These are phyloP conservation scores for Lophura swinhoii DNA, from an alignment of 2,797 vertebrate species.

Conservation along the genomic window DNA sequence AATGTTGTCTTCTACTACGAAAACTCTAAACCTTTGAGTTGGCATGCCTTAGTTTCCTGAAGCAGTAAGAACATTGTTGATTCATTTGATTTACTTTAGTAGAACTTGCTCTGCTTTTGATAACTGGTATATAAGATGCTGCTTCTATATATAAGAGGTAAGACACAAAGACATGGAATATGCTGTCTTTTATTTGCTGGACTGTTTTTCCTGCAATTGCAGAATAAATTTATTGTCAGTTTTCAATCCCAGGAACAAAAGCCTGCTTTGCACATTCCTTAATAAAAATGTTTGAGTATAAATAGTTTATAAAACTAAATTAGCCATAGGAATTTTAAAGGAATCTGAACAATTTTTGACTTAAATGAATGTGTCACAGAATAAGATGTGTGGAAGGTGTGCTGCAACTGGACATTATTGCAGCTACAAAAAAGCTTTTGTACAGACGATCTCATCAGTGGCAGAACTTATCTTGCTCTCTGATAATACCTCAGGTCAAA, in stretches of 20 bases:
- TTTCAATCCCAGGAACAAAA: background rate
- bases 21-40: background rate
- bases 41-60: background rate
- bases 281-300: slow-evolving; percentile 58
- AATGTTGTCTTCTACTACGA: background rate
- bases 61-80: background rate
- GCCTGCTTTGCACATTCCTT: slow-evolving; percentile 35
- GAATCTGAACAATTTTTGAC: background rate
- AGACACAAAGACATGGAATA: slow-evolving; percentile 18
- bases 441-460: background rate
- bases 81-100: background rate
- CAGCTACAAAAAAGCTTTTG: background rate
- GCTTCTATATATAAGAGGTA: slow-evolving; percentile 40
- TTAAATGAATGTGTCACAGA: background rate
- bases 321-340: slow-evolving; percentile 48
- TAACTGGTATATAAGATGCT: background rate
- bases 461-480: background rate
- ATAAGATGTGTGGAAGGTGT: background rate
- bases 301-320: slow-evolving; percentile 61
- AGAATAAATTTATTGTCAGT: background rate
- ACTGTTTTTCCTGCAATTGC: slow-evolving; percentile 18
- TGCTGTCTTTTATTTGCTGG: background rate
- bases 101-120: background rate
- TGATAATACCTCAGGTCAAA: slow-evolving; percentile 7
- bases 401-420: background rate